Evolutionary conservation across 1,140 invertebrate genomes (phyloP), one percentile per base, ranked within the genome.

Genomic region (Scaptomyza hsui): DNA sequence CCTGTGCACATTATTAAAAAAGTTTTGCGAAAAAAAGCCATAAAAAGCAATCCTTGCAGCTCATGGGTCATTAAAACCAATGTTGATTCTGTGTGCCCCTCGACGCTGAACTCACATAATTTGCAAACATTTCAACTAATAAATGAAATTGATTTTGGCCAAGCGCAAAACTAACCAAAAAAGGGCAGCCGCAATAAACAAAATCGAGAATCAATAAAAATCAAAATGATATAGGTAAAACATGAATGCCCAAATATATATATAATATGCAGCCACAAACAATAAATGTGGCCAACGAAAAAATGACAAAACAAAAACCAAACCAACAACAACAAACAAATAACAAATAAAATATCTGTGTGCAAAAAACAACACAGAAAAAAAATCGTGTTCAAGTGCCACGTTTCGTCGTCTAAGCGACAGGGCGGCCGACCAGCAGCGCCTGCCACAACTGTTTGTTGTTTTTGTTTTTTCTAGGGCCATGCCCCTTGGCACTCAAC

Each of bases 171-270:
- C 47, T 45, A 65, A 37, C 81, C 81, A 78, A 67, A 85, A 73
- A 64, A 71, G 80, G 79, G 60, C 65, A 83, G 49, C 75, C 45
- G 57, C 67, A 75, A 78, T 83, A 77, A 86, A 81, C 68, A 61
- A 86, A 81, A 81, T 74, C 62, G 60, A 74, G 63, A 68, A 80
- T 71, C 81, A 72, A 71, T 77, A 78, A 76, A 63, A 76, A 71
- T 67, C 75, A 64, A 85, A 76, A 70, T 76, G 60, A 56, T 67
- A 73, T 76, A 80, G 81, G 72, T 85, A 76, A 85, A 81, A 86
- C 81, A 78, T 62, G 81, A 85, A 77, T 85, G 81, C 72, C 81
- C 81, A 85, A 81, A 86, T 80, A 85, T 77, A 85, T 74, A 86
- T 86, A 85, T 78, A 85, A 77, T 81, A 75, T 81, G 70, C 77